A percentile compares a stretch with the other conserved stretches of the same genome.
Evolutionary conservation across 2,888 invertebrate genomes (phyloP).

Genomic region (Steromphala cineraria): DNA sequence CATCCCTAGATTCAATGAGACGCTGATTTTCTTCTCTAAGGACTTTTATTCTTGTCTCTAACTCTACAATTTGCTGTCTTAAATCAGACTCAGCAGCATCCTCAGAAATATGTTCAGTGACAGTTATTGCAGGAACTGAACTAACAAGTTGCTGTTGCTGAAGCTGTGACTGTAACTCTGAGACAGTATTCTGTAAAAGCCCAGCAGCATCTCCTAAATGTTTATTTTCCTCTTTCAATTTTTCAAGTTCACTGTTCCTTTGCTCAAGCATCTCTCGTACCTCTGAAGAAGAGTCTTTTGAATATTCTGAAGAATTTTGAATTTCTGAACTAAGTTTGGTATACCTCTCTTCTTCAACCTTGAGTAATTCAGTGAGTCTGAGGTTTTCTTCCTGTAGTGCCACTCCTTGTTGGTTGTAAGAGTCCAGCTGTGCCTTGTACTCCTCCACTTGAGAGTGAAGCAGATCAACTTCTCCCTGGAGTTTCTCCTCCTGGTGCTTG

Average conservation of each 20-base stretch:
- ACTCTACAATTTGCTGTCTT: constrained; percentile 12
- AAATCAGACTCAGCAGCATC: constrained; percentile 16
- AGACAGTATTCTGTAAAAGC: constrained; percentile 30
- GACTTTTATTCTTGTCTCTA: constrained; percentile 28
- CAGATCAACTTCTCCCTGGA: constrained; percentile 25
- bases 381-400: constrained; percentile 31
- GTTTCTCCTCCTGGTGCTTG: constrained; percentile 13
- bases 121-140: background rate
- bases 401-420: constrained; percentile 9
- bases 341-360: background rate
- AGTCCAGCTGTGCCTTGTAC: constrained; percentile 36
- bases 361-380: constrained; percentile 21
- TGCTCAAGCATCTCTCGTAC: background rate
- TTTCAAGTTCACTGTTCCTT: constrained; percentile 16
- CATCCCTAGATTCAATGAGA: constrained; percentile 24
- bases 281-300: background rate
- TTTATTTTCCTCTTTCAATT: constrained; percentile 14
- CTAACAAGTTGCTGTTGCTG: constrained; percentile 11
- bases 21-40: constrained; percentile 33
- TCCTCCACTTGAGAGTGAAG: constrained; percentile 20
- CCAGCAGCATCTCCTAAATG: constrained; percentile 27
- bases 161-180: background rate
- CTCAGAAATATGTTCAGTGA: constrained; percentile 9
- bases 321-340: constrained; percentile 14
- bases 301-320: background rate